phyloP scores from a whole-genome alignment of 64 coral and sea anemone species.

The Exaiptasia diaphana region DNA sequence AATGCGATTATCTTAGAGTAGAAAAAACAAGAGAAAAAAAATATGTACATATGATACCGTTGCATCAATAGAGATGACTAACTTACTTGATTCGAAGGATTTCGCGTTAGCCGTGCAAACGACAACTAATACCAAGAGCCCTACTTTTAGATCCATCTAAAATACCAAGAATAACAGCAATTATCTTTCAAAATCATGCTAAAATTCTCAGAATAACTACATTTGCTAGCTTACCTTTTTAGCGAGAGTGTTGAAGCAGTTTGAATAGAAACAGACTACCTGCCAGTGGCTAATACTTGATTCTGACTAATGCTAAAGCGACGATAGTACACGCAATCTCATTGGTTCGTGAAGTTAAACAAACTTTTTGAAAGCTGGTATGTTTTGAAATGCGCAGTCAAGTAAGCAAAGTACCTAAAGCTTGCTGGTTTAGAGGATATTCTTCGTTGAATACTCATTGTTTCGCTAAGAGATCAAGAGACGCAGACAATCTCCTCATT shows the following conservation, averaged over 20 bases:
- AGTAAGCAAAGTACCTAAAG: neutral
- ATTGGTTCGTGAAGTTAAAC: neutral
- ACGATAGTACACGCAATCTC: neutral
- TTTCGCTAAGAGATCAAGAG: no score
- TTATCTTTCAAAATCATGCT: neutral
- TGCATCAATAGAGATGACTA: neutral
- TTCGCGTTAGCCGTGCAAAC: neutral
- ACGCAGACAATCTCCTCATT: no score
- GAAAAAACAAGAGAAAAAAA: no score
- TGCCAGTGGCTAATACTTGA: neutral
- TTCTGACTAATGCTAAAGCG: neutral
- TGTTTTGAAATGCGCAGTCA: neutral
- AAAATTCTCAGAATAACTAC: neutral
- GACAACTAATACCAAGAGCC: neutral
- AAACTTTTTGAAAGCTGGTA: constrained; percentile 20
- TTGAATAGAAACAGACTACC: neutral
- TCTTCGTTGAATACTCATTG: no score
- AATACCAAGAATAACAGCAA: neutral
- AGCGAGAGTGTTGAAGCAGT: neutral
- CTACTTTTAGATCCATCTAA: constrained; percentile 11
- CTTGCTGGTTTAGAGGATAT: no score
- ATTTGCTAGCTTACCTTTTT: constrained; percentile 6
- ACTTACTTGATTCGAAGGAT: constrained; percentile 9
- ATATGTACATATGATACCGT: neutral
- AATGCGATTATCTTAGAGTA: no score